phyloP scores from a whole-genome alignment of 2,888 invertebrate species.

The Hanleya hanleyi region DNA sequence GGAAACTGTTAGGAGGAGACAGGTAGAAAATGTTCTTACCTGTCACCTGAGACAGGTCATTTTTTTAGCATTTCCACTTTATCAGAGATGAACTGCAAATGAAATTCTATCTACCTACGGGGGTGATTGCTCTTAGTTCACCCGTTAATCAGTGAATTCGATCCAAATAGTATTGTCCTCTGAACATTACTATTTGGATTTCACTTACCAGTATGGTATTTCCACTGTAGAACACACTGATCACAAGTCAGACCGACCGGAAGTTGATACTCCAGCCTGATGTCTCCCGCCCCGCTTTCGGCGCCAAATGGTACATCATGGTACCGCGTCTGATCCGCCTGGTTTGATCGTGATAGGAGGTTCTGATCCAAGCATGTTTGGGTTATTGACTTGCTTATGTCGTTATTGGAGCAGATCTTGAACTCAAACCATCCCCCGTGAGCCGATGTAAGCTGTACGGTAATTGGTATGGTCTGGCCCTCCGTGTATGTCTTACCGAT shows the following conservation, averaged over 20 bases:
- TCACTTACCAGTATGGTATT: conserved; percentile 5
- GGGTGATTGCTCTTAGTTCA: no score
- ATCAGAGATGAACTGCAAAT: no score
- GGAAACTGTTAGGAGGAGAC: no score
- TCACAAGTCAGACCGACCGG: neutral
- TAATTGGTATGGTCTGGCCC: conserved; percentile 17
- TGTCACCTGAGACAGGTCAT: no score
- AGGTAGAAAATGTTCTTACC: no score
- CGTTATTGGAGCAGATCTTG: conserved; percentile 30
- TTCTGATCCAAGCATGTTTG: conserved; percentile 25
- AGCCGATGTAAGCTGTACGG: conserved; percentile 31
- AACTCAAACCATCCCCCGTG: conserved; percentile 35
- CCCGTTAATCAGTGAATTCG: no score
- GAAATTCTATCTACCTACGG: no score
- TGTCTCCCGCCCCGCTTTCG: neutral
- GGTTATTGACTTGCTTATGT: conserved; percentile 17
- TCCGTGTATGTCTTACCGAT: conserved; percentile 29
- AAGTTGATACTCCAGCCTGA: neutral
- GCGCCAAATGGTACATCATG: neutral
- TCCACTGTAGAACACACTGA: conserved; percentile 11
- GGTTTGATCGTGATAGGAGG: conserved; percentile 14
- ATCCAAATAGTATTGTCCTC: no score
- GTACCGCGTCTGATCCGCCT: neutral
- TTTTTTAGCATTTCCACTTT: no score
- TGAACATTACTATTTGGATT: neutral